Conservation (phyloP, 2,888 invertebrate genomes). For the Eueremaeus valkanovi region DNA sequence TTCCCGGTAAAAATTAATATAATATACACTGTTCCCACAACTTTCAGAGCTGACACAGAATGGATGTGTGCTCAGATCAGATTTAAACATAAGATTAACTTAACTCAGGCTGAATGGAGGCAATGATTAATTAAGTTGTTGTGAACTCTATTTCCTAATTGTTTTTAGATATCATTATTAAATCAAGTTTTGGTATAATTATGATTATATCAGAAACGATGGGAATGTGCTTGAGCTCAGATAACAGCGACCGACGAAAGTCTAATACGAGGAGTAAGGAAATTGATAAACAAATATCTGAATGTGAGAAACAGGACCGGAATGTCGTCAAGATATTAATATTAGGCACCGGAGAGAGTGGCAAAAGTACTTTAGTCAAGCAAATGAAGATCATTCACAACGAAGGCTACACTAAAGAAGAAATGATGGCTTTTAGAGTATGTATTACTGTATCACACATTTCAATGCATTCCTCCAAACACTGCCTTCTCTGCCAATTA, state of each 20-base stretch:
- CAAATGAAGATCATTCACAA: slow-evolving; percentile 68
- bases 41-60: too few species aligned
- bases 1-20: too few species aligned
- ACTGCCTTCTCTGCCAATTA: too few species aligned
- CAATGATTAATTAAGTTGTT: too few species aligned
- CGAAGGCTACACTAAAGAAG: slow-evolving; percentile 62
- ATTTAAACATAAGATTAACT: too few species aligned
- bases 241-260: slow-evolving; percentile 45
- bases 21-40: too few species aligned
- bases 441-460: too few species aligned
- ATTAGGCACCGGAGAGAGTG: slow-evolving; percentile 65
- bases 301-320: slow-evolving; percentile 60
- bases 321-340: slow-evolving; percentile 63
- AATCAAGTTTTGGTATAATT: too few species aligned
- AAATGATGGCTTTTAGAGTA: slow-evolving; percentile 59
- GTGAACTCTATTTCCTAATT: neutral
- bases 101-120: too few species aligned
- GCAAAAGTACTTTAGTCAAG: slow-evolving; percentile 65
- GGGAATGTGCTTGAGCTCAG: slow-evolving; percentile 45
- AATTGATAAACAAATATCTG: slow-evolving; percentile 61
- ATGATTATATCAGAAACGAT: slow-evolving; percentile 15
- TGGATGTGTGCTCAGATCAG: too few species aligned
- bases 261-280: slow-evolving; percentile 61
- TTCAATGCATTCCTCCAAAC: too few species aligned
- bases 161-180: neutral